Evolutionary conservation across 2,797 vertebrate species (phyloP).

Genomic region (Anolis apletophallus): DNA sequence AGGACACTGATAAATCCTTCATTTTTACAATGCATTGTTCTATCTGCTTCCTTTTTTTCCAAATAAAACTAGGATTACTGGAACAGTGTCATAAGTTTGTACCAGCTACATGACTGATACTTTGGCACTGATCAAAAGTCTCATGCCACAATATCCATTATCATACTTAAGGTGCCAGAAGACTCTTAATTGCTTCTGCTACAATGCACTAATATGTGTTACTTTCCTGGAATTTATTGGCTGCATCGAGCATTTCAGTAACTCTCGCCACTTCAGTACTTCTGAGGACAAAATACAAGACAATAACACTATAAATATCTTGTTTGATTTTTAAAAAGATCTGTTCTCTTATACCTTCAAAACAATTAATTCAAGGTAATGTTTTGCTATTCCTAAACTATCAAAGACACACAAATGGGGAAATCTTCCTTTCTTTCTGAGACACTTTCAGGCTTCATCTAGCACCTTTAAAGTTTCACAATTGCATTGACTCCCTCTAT

Average conservation of each 20-base stretch:
- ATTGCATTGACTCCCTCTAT: background rate
- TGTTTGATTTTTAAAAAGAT: slow-evolving; percentile 34
- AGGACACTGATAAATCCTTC: background rate
- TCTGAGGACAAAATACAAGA: background rate
- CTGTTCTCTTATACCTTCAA: slow-evolving; percentile 50
- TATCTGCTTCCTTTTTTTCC: no score
- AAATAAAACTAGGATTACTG: background rate
- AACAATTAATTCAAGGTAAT: slow-evolving; percentile 38
- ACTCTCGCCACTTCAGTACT: background rate
- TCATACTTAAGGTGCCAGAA: background rate
- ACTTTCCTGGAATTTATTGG: background rate
- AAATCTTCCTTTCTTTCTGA: background rate
- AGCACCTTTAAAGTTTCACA: accelerated
- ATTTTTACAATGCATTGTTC: background rate
- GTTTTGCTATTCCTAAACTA: background rate
- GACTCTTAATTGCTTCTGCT: background rate
- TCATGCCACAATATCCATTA: background rate
- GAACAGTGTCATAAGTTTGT: background rate
- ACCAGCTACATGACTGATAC: background rate
- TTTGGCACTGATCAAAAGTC: background rate
- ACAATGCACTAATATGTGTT: background rate
- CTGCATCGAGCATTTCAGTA: background rate
- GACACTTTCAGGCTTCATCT: background rate
- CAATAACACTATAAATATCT: slow-evolving; percentile 15
- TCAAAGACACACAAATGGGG: slow-evolving; percentile 25